Conservation (phyloP, 2,113 vertebrate genomes). For the Callocephalon fimbriatum region DNA sequence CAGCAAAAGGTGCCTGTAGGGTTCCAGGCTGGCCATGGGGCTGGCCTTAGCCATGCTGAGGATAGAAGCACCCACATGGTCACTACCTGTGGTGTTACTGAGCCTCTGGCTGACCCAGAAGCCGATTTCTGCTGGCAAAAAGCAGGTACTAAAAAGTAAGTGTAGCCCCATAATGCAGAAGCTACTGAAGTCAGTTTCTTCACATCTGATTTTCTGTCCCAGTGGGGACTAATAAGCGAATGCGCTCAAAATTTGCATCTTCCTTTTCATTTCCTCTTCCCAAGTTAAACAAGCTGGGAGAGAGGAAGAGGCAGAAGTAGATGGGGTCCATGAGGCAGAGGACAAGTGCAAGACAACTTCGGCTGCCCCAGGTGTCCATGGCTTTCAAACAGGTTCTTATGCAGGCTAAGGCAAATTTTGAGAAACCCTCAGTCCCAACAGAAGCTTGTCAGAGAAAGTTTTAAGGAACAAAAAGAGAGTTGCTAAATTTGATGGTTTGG, state of each 20-base stretch:
- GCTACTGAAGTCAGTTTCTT: background rate
- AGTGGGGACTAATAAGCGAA: background rate
- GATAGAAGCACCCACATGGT: background rate
- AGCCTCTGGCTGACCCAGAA: background rate
- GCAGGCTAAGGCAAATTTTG: background rate
- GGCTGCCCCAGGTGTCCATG: background rate
- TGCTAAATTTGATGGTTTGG: background rate
- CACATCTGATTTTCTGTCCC: background rate
- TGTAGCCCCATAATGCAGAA: background rate
- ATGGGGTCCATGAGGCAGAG: background rate
- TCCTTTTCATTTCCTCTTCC: background rate
- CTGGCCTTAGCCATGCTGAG: accelerated
- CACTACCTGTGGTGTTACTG: background rate
- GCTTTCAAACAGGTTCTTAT: background rate
- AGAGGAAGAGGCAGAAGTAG: background rate
- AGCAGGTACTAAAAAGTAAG: background rate
- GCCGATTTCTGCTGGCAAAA: background rate
- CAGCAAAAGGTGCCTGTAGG: background rate
- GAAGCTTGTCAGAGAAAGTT: background rate
- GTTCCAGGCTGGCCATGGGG: background rate
- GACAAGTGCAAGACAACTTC: background rate
- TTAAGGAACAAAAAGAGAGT: background rate
- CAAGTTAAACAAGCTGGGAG: background rate
- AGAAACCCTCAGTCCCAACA: background rate
- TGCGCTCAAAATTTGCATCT: background rate